Evolutionary conservation across 2,888 invertebrate genomes (phyloP).

Genomic region (Rhingia rostrata): DNA sequence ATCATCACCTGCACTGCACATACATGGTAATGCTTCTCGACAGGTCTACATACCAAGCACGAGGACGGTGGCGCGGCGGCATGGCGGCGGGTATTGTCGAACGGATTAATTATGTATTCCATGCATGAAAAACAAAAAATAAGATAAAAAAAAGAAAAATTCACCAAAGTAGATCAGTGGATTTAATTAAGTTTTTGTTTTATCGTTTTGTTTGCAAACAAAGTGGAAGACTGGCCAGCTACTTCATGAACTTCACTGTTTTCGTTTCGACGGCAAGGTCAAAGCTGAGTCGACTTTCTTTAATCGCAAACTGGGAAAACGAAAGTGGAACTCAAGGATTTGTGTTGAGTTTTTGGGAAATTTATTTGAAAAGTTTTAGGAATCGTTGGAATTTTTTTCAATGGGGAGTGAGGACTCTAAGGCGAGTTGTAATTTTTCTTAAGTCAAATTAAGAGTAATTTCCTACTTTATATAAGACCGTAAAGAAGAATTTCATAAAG

Average conservation of each 20-base stretch:
- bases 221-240: slow-evolving; percentile 15
- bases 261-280: slow-evolving; percentile 16
- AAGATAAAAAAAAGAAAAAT: slow-evolving; percentile 2
- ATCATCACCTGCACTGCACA: slow-evolving; percentile 35
- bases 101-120: slow-evolving; percentile 56
- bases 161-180: slow-evolving; percentile 44
- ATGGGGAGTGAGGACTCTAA: no score
- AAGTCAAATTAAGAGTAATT: no score
- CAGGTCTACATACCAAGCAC: slow-evolving; percentile 10
- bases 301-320: neutral
- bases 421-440: no score
- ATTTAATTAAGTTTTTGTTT: slow-evolving; percentile 39
- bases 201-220: slow-evolving; percentile 19
- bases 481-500: no score
- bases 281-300: neutral
- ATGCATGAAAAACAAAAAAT: slow-evolving; percentile 26
- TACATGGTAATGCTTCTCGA: slow-evolving; percentile 7
- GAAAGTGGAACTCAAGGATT: neutral
- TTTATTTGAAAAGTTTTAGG: neutral
- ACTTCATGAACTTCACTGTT: slow-evolving; percentile 16
- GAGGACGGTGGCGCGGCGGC: neutral
- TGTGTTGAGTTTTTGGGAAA: neutral
- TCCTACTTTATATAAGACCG: no score
- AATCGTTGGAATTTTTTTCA: neutral
- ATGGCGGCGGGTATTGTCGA: neutral